These are phyloP conservation scores for Pangasianodon gigas DNA, from an alignment of 2,113 vertebrate species.

Conservation along the genomic window DNA sequence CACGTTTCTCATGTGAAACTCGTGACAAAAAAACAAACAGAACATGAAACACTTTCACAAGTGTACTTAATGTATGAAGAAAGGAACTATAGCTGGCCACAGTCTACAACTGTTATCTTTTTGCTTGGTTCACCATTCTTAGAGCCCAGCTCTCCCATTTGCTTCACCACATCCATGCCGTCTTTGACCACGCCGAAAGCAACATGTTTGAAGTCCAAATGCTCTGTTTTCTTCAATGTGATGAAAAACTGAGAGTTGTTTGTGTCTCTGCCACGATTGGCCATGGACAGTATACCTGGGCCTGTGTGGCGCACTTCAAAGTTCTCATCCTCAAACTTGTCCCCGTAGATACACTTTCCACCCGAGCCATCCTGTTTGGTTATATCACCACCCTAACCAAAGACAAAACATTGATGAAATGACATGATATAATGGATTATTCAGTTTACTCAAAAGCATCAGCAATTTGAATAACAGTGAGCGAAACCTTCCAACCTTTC, in stretches of 20 bases:
- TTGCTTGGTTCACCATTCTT: constrained; percentile 77
- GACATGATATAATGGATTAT: not conserved
- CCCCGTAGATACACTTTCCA: constrained; percentile 88
- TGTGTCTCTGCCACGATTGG: constrained; percentile 83
- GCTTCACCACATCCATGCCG: constrained; percentile 87
- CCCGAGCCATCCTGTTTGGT: constrained; percentile 86
- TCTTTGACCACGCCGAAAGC: constrained; percentile 89
- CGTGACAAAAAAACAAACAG: not conserved
- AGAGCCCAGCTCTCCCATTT: constrained; percentile 84
- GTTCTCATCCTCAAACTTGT: constrained; percentile 90
- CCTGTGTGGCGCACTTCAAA: constrained; percentile 87
- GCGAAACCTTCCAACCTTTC: not conserved
- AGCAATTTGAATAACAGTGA: not conserved
- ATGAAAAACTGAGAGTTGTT: constrained; percentile 97
- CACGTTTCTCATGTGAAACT: not conserved
- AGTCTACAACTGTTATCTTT: constrained; percentile 82
- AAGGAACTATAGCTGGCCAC: constrained; percentile 80
- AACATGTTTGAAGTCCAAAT: constrained; percentile 93
- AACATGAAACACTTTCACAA: not conserved
- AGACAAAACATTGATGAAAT: not conserved
- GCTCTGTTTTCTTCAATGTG: constrained; percentile 88
- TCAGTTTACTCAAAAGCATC: not conserved
- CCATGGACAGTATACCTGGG: constrained; percentile 92
- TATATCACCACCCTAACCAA: constrained; percentile 86
- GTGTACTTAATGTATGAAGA: not conserved